Conservation (phyloP, 2,113 vertebrate genomes). For the Caranx ignobilis region DNA sequence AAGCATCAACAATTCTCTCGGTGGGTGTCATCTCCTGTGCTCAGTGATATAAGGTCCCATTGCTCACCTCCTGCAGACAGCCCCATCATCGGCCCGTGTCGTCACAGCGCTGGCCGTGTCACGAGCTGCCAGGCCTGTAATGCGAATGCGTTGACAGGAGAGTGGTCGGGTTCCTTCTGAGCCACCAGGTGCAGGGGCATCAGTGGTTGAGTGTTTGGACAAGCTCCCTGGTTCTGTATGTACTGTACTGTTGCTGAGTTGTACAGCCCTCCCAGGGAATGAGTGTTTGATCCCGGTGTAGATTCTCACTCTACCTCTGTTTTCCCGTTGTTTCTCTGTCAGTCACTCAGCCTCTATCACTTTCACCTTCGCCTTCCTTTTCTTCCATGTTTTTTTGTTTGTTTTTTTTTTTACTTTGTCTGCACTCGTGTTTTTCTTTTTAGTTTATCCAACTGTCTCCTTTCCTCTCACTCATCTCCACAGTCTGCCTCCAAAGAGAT, state of each 20-base stretch:
- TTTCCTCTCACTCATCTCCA: constrained; percentile 43
- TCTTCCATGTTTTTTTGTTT: too few species aligned
- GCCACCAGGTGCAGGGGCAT: constrained; percentile 72
- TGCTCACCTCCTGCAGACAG: constrained; percentile 49
- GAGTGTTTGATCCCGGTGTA: constrained; percentile 32
- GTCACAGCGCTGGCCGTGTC: constrained; percentile 57
- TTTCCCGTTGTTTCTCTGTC: not conserved
- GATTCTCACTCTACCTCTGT: constrained; percentile 20
- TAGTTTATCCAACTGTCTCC: constrained; percentile 40
- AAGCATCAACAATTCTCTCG: constrained; percentile 53
- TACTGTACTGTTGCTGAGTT: constrained; percentile 32
- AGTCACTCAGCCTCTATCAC: constrained; percentile 21
- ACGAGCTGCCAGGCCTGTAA: constrained; percentile 70
- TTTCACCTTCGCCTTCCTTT: constrained; percentile 1
- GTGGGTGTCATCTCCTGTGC: constrained; percentile 56
- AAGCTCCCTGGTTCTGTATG: constrained; percentile 22
- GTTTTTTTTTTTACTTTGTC: not conserved
- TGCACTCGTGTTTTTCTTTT: constrained; percentile 6
- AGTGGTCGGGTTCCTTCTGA: constrained; percentile 42
- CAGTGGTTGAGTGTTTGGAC: constrained; percentile 52
- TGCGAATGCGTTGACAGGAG: constrained; percentile 76
- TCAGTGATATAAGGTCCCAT: constrained; percentile 60
- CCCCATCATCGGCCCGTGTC: constrained; percentile 36
- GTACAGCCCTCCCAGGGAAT: constrained; percentile 26
- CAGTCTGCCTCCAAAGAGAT: constrained; percentile 55